Evolutionary conservation across 2,113 vertebrate species (phyloP).

Genomic region (Dipodomys merriami): DNA sequence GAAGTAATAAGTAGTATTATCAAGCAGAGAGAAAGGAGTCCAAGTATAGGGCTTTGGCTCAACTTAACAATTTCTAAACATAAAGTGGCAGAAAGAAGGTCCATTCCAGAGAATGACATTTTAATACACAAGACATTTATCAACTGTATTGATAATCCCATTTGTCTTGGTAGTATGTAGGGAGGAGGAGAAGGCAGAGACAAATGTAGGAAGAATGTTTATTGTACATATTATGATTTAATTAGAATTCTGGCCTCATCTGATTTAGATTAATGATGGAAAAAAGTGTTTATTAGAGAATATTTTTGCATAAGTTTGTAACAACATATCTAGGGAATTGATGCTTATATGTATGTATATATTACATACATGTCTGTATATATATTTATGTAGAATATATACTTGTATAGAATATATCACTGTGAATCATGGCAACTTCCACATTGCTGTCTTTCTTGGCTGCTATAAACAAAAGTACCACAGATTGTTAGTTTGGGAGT

Average conservation of each 20-base stretch:
- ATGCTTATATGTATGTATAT: not conserved
- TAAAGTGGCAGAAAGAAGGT: not conserved
- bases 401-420: not conserved
- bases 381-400: too few relatives aligned
- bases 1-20: slow-evolving; percentile 49
- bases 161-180: not conserved
- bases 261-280: slow-evolving; percentile 8
- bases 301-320: not conserved
- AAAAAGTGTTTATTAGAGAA: not conserved
- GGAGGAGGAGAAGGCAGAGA: not conserved
- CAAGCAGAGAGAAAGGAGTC: slow-evolving; percentile 36
- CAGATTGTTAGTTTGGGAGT: not conserved
- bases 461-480: not conserved
- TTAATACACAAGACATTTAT: not conserved
- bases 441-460: not conserved
- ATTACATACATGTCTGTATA: too few relatives aligned
- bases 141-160: not conserved
- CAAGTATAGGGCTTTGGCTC: slow-evolving; percentile 23
- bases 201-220: not conserved
- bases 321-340: not conserved
- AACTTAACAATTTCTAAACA: not conserved
- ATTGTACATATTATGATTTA: not conserved
- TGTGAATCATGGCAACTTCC: not conserved
- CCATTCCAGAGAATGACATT: not conserved
- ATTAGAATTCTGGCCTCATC: not conserved